Conservation (phyloP, 2,888 invertebrate genomes). For the Oligia latruncula region DNA sequence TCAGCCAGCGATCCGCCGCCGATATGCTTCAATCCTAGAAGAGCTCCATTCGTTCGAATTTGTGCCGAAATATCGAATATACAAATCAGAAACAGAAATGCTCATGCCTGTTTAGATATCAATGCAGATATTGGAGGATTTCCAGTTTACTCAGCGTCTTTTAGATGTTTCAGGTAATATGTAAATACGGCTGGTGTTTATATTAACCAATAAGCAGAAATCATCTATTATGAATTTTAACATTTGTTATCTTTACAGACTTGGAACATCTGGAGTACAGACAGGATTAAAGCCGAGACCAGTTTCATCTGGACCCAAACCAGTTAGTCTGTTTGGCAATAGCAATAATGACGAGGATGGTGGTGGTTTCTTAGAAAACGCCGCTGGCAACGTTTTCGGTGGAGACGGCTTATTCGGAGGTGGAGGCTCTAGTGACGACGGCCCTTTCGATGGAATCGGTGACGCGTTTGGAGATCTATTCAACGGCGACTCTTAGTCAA, state of each 20-base stretch:
- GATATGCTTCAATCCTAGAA: slow-evolving; percentile 92
- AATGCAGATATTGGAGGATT: slow-evolving; percentile 92
- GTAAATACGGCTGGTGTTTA: neutral
- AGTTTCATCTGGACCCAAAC: slow-evolving; percentile 81
- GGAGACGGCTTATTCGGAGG: slow-evolving; percentile 69
- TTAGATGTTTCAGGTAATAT: slow-evolving; percentile 87
- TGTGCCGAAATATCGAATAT: slow-evolving; percentile 95
- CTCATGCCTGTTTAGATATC: slow-evolving; percentile 94
- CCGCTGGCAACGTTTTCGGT: slow-evolving; percentile 74
- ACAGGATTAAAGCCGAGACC: slow-evolving; percentile 87
- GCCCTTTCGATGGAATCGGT: slow-evolving; percentile 83
- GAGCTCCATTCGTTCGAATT: slow-evolving; percentile 92
- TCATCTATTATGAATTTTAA: neutral
- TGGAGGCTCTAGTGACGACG: slow-evolving; percentile 69
- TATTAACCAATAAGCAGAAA: neutral
- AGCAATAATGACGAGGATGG: slow-evolving; percentile 76
- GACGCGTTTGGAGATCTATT: slow-evolving; percentile 85
- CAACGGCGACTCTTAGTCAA: slow-evolving; percentile 70
- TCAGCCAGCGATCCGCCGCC: slow-evolving; percentile 94
- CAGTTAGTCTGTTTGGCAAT: slow-evolving; percentile 83
- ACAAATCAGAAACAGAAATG: slow-evolving; percentile 94
- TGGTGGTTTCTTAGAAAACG: slow-evolving; percentile 76
- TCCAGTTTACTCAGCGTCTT: slow-evolving; percentile 89
- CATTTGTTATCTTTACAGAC: slow-evolving; percentile 71
- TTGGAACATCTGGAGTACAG: slow-evolving; percentile 84